These are phyloP conservation scores for Oedothorax gibbosus DNA, from an alignment of 1,140 invertebrate species.

Conservation along the genomic window DNA sequence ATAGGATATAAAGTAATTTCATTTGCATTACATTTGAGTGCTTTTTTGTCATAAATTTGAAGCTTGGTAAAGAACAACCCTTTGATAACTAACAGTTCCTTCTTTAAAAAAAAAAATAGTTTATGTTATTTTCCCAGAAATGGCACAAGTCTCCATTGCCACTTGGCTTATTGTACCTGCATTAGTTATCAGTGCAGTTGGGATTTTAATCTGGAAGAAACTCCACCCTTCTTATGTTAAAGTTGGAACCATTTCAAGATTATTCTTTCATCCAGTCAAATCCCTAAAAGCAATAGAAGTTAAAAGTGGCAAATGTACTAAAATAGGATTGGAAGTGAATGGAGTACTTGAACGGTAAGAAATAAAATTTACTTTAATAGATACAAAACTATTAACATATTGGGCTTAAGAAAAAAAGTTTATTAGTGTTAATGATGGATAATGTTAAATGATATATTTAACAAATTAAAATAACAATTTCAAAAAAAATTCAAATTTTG, in stretches of 20 bases:
- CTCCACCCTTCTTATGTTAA: conserved; percentile 11
- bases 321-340: conserved; percentile 23
- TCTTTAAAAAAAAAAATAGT: background rate
- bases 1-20: too few species aligned
- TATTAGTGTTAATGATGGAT: too few species aligned
- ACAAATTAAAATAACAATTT: too few species aligned
- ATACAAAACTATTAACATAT: too few species aligned
- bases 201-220: background rate
- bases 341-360: conserved; percentile 18
- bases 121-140: background rate
- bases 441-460: too few species aligned
- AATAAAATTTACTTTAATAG: background rate
- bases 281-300: conserved; percentile 14
- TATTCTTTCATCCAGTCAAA: conserved; percentile 15
- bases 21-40: too few species aligned
- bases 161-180: background rate
- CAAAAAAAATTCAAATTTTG: too few species aligned
- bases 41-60: too few species aligned
- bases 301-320: conserved; percentile 6
- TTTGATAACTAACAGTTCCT: too few species aligned
- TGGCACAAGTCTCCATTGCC: background rate
- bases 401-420: too few species aligned
- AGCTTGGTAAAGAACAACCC: too few species aligned
- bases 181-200: background rate
- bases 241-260: conserved; percentile 7